Evolutionary conservation across 2,888 invertebrate genomes (phyloP), one percentile per base, ranked within the genome.

Genomic region (Danaus chrysippus): DNA sequence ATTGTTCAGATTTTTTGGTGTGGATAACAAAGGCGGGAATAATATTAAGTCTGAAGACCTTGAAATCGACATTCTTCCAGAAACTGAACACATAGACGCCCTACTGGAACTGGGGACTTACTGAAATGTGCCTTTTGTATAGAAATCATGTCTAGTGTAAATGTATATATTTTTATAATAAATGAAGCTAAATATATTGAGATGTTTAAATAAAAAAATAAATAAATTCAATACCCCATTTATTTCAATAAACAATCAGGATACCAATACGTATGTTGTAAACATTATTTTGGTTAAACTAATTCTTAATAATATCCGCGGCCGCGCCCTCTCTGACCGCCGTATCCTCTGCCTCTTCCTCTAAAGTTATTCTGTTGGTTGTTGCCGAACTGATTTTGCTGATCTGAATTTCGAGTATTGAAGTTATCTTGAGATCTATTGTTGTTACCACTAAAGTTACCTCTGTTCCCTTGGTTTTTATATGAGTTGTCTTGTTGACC

Each of bases 1-100:
- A 68, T 72, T 94, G 54, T 93, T 93, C 74, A 78, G 90, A 68
- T 90, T 90, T 75, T 91, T 91, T 70, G 76, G 79, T 0, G 52
- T 90, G 23, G 86, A 87, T 58, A 73, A 80, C 41, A 87, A 83
- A 71, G 72, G 71, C 13, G 76, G 76, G 11, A 77, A 73, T 59
- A 81, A 76, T 60, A 49, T 81, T 0, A 84, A 85, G 61, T 70
- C 79, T 1, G 88, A 87, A 67, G 78, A 83, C 0, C 64, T 86
- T 1, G 88, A 89, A 73, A 84, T 91, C 46, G 90, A 91, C 63
- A 86, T 90, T 54, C 68, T 86, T 55, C 90, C 91, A 0, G 91
- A 91, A 74, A 87, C 82, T 70, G 91, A 90, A 76, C 88, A 90
- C 65, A 82, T 86, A 62, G 91, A 91, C 71, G 91, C 91, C 11